These are phyloP conservation scores for Dermochelys coriacea DNA, from an alignment of 2,797 vertebrate species.

Conservation along the genomic window DNA sequence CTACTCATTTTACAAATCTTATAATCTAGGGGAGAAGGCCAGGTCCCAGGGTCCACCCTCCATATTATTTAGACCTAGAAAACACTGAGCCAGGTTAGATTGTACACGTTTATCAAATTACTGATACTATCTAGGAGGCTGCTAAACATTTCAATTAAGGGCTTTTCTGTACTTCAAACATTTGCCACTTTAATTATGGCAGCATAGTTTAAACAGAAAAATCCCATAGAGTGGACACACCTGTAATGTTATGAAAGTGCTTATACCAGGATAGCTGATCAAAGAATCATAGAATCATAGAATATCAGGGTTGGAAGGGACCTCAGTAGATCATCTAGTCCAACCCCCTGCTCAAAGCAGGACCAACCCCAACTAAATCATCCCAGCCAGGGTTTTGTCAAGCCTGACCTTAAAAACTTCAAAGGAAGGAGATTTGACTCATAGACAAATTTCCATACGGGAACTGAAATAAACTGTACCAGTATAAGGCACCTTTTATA, in stretches of 20 bases:
- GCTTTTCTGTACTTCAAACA: neutral
- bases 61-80: neutral
- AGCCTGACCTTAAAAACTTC: no score
- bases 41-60: neutral
- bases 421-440: no score
- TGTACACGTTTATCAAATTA: neutral
- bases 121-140: neutral
- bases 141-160: neutral
- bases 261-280: neutral
- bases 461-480: conserved; percentile 17
- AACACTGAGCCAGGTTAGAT: neutral
- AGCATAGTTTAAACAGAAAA: neutral
- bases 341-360: no score
- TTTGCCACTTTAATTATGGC: neutral
- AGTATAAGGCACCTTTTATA: neutral
- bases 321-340: no score
- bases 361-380: no score
- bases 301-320: no score
- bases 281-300: no score
- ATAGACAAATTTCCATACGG: no score
- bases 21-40: neutral
- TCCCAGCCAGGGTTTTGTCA: no score
- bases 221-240: neutral
- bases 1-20: neutral
- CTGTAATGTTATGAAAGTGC: neutral